phyloP scores from a whole-genome alignment of 2,797 vertebrate species.

The Mormyrus hasselquistii region DNA sequence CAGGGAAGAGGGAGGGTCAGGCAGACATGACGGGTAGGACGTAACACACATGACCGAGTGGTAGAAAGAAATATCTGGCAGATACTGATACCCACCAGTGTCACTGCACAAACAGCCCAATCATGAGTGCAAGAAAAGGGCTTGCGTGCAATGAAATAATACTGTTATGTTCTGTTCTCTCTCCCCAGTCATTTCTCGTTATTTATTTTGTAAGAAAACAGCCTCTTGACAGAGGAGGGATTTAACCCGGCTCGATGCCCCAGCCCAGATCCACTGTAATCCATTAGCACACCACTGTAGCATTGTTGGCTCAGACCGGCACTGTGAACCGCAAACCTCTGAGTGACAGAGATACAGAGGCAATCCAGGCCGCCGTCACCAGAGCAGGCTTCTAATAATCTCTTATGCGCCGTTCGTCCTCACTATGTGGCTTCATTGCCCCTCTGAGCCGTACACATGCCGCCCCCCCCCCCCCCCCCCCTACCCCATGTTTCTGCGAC shows the following conservation, averaged over 20 bases:
- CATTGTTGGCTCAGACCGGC: not conserved
- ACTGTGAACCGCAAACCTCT: not conserved
- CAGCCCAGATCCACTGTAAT: not conserved
- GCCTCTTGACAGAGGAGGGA: not conserved
- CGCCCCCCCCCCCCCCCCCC: no score
- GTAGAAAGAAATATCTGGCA: not conserved
- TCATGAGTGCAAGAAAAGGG: not conserved
- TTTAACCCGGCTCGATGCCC: not conserved
- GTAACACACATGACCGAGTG: not conserved
- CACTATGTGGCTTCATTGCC: not conserved
- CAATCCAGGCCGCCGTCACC: not conserved
- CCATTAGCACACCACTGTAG: not conserved
- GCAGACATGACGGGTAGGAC: not conserved
- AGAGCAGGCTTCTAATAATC: not conserved
- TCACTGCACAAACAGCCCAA: not conserved
- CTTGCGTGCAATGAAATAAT: not conserved
- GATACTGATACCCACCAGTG: not conserved
- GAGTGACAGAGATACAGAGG: not conserved
- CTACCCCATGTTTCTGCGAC: no score
- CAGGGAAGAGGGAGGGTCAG: not conserved
- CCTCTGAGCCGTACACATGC: not conserved
- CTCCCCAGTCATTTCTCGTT: not conserved
- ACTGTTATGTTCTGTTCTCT: not conserved
- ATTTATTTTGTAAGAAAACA: not conserved
- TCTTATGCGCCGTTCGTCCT: not conserved